A percentile compares a stretch with the other conserved stretches of the same genome.
These are phyloP conservation scores for Zygogramma bicolorata DNA, from an alignment of 2,888 invertebrate species.

Conservation along the genomic window DNA sequence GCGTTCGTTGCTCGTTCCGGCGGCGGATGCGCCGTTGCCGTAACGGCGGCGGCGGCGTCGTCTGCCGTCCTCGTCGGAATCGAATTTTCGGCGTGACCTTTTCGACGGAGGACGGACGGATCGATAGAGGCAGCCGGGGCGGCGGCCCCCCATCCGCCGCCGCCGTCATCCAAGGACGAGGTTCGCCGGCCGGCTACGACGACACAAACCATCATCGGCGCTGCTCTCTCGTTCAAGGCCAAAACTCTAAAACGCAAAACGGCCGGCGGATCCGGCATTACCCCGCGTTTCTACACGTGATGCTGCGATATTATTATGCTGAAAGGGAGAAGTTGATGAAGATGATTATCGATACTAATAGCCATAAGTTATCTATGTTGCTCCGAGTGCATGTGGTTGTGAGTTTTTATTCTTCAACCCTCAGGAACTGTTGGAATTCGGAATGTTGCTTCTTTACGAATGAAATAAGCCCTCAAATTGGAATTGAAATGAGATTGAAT, in stretches of 20 bases:
- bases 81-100: conserved; percentile 21
- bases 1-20: conserved; percentile 9
- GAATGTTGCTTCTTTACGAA: too few species aligned
- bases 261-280: not conserved
- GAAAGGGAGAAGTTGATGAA: not conserved
- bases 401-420: too few species aligned
- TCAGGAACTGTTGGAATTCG: too few species aligned
- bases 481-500: too few species aligned
- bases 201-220: conserved; percentile 12
- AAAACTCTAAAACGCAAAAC: conserved; percentile 7
- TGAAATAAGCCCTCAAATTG: too few species aligned
- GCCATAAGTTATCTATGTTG: too few species aligned
- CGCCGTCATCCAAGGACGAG: conserved; percentile 22
- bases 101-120: not conserved
- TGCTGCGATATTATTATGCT: not conserved
- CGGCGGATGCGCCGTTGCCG: not conserved
- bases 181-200: conserved; percentile 7
- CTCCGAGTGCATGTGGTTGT: too few species aligned
- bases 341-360: too few species aligned
- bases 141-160: conserved; percentile 12
- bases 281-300: not conserved
- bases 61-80: too few species aligned
- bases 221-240: conserved; percentile 19
- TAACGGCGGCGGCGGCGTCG: not conserved
- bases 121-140: conserved; percentile 13